These are phyloP conservation scores for Erpobdella octoculata DNA, from an alignment of 2,888 invertebrate genomes.

Conservation along the genomic window DNA sequence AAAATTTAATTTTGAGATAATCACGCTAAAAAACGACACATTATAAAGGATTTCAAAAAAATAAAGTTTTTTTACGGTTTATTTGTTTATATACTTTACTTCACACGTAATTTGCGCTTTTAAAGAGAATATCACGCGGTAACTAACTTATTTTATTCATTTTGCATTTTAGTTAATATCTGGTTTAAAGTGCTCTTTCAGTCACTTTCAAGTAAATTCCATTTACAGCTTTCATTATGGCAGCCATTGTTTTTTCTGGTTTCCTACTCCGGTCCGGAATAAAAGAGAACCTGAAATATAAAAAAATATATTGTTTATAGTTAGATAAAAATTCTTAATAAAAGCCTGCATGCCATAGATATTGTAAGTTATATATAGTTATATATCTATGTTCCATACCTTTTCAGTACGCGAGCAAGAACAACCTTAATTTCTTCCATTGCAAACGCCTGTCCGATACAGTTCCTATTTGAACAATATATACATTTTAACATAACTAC, in stretches of 20 bases:
- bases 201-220: conserved; percentile 34
- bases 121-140: too few species aligned
- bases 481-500: not conserved
- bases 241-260: conserved; percentile 36
- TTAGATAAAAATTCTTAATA: not conserved
- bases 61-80: too few species aligned
- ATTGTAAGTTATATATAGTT: not conserved
- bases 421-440: conserved; percentile 45
- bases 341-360: not conserved
- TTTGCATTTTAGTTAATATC: not conserved
- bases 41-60: too few species aligned
- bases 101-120: too few species aligned
- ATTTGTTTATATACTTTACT: too few species aligned
- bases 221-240: conserved; percentile 40
- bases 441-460: conserved; percentile 47
- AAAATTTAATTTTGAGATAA: too few species aligned
- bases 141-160: too few species aligned
- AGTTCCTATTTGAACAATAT: conserved; percentile 40
- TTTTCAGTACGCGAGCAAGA: conserved; percentile 40
- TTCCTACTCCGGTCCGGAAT: conserved; percentile 33
- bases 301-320: not conserved
- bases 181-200: conserved; percentile 4
- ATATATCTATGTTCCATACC: conserved; percentile 31
- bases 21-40: too few species aligned
- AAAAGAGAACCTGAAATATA: conserved; percentile 37